These are phyloP conservation scores for Capra hircus DNA, from an alignment of 2,113 vertebrate species.

Conservation along the genomic window DNA sequence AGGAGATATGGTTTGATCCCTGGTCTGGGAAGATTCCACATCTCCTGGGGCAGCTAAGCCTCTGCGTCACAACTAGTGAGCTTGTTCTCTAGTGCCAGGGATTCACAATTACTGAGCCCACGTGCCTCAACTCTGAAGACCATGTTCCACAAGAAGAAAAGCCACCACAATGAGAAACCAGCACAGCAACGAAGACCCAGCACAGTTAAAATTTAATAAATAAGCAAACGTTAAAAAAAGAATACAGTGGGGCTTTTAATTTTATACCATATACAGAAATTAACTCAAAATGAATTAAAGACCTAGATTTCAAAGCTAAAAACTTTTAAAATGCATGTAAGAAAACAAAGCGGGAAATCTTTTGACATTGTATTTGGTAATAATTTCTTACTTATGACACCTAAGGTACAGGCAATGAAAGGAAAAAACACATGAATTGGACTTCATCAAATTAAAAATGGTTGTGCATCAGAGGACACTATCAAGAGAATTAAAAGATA, in stretches of 20 bases:
- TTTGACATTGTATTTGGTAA: neutral
- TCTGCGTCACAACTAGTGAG: neutral
- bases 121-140: neutral
- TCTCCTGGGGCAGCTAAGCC: neutral
- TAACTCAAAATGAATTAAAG: neutral
- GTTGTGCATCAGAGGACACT: neutral
- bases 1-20: neutral
- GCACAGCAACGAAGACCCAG: neutral
- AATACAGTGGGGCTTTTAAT: neutral
- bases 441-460: neutral
- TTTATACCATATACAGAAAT: neutral
- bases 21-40: neutral
- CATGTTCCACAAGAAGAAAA: neutral
- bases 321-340: neutral
- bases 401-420: neutral
- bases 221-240: neutral
- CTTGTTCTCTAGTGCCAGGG: neutral
- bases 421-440: neutral
- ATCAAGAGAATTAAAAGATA: neutral
- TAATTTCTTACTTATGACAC: neutral
- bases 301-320: neutral
- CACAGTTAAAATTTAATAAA: neutral
- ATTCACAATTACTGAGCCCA: neutral
- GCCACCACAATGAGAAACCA: neutral
- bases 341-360: neutral